Evolutionary conservation across 2,888 invertebrate genomes (phyloP), one percentile per base, ranked within the genome.

Genomic region (Nysson spinosus): DNA sequence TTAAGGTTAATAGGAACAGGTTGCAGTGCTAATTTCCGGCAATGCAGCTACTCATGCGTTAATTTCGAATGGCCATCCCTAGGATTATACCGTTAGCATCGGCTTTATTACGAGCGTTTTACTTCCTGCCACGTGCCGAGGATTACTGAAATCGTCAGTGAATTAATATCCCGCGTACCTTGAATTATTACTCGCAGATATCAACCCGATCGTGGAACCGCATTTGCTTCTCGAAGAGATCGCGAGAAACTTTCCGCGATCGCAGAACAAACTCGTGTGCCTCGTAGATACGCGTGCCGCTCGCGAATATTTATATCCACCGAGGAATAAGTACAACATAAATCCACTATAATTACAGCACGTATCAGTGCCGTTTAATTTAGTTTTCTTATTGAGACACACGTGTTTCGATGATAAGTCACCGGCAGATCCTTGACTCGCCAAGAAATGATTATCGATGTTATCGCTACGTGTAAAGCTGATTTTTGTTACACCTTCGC

Each of bases 41-140:
- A 60, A 60, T 47, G 40, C 16, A 54, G 11, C 37, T 44, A 44
- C 46, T 60, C 54, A 40, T 46, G 54, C 54, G 39, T 55, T 55
- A 60, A 60, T 60, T 55, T 32, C 26, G 40, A 55, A 60, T 55
- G 55, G 30, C 46, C 40, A 40, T 40, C 40, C n/a, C 28, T 28
- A 24, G 24, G 11, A 34, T 60, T 46, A 12, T 60, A 54, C 54
- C 54, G 46, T 60, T 60, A 60, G 30, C 32, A 60, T 46, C 46
- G 44, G 34, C 34, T 55, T 55, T 46, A 40, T 55, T 40, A 19
- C 37, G 26, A 46, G 7, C 44, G 20, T 28, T 42, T 49, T 11
- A 40, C 56, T 61, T 61, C 55, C 55, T 49, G 43, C 43, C 61
- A 66, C 57, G 62, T 57, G 56, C 57, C 57, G 16, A 6, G 34